Base-by-base conservation (phyloP, 2,797 vertebrate genomes). In the Manis javanica region DNA sequence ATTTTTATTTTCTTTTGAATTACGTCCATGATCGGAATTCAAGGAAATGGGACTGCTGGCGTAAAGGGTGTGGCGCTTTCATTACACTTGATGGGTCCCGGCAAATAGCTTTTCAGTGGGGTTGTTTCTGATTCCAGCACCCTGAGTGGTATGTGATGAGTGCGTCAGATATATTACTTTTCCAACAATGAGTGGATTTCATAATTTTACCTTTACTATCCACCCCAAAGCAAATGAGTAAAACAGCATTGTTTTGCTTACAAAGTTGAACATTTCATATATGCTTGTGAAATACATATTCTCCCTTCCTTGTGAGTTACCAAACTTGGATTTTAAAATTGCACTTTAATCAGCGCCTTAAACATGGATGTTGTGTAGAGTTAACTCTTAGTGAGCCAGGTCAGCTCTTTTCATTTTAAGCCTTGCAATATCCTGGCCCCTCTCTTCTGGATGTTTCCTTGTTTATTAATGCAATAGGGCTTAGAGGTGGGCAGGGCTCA, bases 1-100 rank as follows among this genome's bases (percentile, higher is more conserved):
- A 34, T 74, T 78, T 94, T 81, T 78, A 21, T 87, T 87, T 94
- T 83, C n/a, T 94, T 68, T 42, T 91, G 39, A 66, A 7, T 87
- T 57, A n/a, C 13, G 85, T 96, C 55, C n/a, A 5, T 82, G 55
- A 53, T 72, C 66, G 14, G 15, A 74, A 49, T 91, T 84, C n/a
- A 34, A 49, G 78, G 72, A 93, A 51, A 61, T 18, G 71, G 9
- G n/a, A 55, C 81, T 82, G 5, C 71, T 87, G 75, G 24, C 39
- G 49, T 72, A 29, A 81, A 72, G 72, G 23, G 11, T 64, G n/a
- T 75, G 86, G 37, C 51, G 23, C 79, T 90, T 95, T 93, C 11
- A 18, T 74, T 55, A 78, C 19, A 24, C 24, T 57, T 2, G 8
- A 23, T 78, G 42, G 1, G 8, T 39, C 55, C 85, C 49, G 55